Conservation (phyloP, 2,888 invertebrate genomes). For the Noctua comes region DNA sequence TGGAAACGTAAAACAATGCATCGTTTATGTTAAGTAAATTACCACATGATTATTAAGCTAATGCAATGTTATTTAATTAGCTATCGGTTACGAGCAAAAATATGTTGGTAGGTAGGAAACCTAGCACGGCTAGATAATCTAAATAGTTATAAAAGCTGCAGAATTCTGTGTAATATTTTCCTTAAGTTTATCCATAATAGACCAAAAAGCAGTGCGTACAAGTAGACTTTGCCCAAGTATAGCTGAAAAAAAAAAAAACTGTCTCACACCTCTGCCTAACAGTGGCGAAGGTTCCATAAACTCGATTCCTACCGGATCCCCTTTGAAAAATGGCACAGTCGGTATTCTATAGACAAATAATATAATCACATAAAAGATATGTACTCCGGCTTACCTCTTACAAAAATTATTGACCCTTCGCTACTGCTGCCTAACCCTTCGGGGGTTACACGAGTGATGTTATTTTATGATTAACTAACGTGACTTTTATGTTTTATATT, state of each 20-base stretch:
- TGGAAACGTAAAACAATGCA: slow-evolving; percentile 38
- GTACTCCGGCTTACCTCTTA: too few relatives aligned
- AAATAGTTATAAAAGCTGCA: background rate
- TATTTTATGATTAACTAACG: background rate
- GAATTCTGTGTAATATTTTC: background rate
- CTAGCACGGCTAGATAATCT: background rate
- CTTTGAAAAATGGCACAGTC: too few relatives aligned
- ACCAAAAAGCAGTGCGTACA: background rate
- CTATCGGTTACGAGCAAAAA: background rate
- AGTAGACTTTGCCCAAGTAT: background rate
- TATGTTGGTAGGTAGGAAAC: background rate
- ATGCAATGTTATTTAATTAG: slow-evolving; percentile 35
- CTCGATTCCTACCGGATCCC: too few relatives aligned
- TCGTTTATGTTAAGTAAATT: slow-evolving; percentile 6
- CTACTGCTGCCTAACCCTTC: too few relatives aligned
- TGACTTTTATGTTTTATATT: background rate
- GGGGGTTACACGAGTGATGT: too few relatives aligned
- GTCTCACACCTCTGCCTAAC: background rate
- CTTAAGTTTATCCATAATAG: background rate
- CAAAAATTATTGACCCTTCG: too few relatives aligned
- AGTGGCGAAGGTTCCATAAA: too few relatives aligned
- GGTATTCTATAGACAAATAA: too few relatives aligned
- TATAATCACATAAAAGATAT: too few relatives aligned
- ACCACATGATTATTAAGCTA: slow-evolving; percentile 20
- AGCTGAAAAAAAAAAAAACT: too few relatives aligned